Base-by-base conservation (phyloP, 1,140 invertebrate genomes). In the Drosophila baimaii region DNA sequence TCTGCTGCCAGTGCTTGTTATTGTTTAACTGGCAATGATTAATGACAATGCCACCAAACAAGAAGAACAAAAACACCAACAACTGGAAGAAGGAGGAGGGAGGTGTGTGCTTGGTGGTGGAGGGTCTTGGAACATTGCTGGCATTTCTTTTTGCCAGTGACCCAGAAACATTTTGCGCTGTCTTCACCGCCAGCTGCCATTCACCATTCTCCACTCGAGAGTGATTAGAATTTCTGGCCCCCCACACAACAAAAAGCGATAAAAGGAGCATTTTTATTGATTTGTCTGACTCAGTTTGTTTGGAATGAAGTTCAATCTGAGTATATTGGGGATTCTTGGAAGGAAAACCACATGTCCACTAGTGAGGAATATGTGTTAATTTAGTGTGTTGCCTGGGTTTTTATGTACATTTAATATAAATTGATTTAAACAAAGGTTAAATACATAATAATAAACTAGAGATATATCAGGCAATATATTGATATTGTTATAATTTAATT, bases 1-100 rank as follows among this genome's bases (percentile, higher is more conserved):
- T 43, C 51, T 66, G 66, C 39, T 77, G 76, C 43, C 39, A 39
- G 47, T 49, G 43, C 69, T 72, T 74, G 69, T 78, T 85, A 81
- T 84, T 84, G 81, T 83, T 83, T 83, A 84, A 84, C 81, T 77
- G 81, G 81, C 77, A 81, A 85, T 85, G 82, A 85, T 85, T 85
- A 85, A 85, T 85, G 82, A 77, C 74, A 77, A 66, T 77, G 61
- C 58, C 51, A 57, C 46, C 65, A 76, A 76, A 56, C 58, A 79
- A 52, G 23, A 27, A 57, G 23, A 35, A 63, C 17, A 25, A 66
- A 9, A 56, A 37, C 33, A 55, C 27, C 13, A 63, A 41, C 29
- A 59, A 49, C 17, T 0, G 3, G 3, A 10, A 13, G n/a, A 0
- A 46, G 21, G 2, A 23, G 3, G 13, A 27, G 23, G 47, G 62